phyloP scores from a whole-genome alignment of 2,888 invertebrate genomes.

The Mimachlamys varia region DNA sequence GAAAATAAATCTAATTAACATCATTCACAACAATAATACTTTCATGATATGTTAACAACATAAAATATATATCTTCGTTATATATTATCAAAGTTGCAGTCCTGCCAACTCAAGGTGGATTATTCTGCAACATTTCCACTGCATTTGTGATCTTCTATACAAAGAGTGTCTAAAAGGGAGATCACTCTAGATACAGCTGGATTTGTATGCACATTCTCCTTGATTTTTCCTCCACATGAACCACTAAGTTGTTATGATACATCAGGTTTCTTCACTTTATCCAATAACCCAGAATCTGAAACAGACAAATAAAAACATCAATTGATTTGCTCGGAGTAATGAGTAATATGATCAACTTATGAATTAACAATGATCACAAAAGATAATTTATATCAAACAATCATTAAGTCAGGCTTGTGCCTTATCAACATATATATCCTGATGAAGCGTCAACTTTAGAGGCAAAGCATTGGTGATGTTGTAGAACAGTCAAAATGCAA shows the following conservation, averaged over 20 bases:
- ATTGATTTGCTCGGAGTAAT: background rate
- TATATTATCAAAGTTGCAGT: background rate
- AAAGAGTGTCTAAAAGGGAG: background rate
- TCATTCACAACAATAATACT: background rate
- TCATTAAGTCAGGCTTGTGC: no score
- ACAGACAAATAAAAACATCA: background rate
- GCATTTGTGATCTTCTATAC: background rate
- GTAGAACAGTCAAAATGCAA: no score
- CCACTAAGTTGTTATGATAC: background rate
- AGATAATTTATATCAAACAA: no score
- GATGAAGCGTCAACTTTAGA: no score
- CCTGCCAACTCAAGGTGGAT: background rate
- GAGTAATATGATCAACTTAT: no score
- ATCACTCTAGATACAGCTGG: background rate
- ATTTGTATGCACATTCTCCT: background rate
- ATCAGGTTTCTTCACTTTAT: constrained; percentile 12
- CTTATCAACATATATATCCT: no score
- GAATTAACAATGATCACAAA: no score
- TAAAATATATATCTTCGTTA: background rate
- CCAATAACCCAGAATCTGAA: constrained; percentile 32
- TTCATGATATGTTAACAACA: background rate
- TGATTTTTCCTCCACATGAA: background rate
- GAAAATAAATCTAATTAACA: background rate
- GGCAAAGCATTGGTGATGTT: no score
- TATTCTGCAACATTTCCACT: background rate